Conservation (phyloP, 2,888 invertebrate genomes). For the Agrotis ipsilon region DNA sequence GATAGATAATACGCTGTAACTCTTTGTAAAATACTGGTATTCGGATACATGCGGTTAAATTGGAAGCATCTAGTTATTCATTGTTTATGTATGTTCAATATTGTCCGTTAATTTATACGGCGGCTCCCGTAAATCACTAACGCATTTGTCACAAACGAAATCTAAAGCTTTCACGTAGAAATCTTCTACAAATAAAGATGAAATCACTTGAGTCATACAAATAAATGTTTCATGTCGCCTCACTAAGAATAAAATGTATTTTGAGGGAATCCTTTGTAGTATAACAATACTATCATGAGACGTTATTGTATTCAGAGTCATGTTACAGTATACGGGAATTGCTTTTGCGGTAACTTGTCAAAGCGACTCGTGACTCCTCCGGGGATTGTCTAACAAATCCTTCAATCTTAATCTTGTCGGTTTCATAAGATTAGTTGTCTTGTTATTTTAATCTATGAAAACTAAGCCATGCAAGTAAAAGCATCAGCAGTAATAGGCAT, state of each 20-base stretch:
- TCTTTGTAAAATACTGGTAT: too few species aligned
- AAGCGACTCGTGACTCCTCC: conserved; percentile 46
- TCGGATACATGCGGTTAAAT: too few species aligned
- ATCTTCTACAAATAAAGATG: conserved; percentile 34
- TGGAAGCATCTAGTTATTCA: too few species aligned
- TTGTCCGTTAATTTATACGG: neutral
- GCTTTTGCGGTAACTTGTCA: conserved; percentile 59
- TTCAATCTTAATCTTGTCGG: conserved; percentile 51
- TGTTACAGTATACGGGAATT: conserved; percentile 56
- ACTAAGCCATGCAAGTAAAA: conserved; percentile 26
- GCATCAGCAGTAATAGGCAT: conserved; percentile 12
- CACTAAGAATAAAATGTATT: conserved; percentile 63
- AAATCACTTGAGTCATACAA: conserved; percentile 37
- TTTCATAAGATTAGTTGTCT: conserved; percentile 50
- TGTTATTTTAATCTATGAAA: conserved; percentile 49
- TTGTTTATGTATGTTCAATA: neutral
- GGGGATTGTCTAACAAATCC: conserved; percentile 56
- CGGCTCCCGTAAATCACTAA: conserved; percentile 5
- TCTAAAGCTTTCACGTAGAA: conserved; percentile 11
- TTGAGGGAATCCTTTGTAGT: conserved; percentile 56
- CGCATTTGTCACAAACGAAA: neutral
- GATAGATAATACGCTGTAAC: too few species aligned
- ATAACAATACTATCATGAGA: conserved; percentile 63
- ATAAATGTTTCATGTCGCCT: conserved; percentile 50
- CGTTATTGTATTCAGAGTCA: conserved; percentile 61